Evolutionary conservation across 2,113 vertebrate species (phyloP).

Genomic region (Ochotona princeps): DNA sequence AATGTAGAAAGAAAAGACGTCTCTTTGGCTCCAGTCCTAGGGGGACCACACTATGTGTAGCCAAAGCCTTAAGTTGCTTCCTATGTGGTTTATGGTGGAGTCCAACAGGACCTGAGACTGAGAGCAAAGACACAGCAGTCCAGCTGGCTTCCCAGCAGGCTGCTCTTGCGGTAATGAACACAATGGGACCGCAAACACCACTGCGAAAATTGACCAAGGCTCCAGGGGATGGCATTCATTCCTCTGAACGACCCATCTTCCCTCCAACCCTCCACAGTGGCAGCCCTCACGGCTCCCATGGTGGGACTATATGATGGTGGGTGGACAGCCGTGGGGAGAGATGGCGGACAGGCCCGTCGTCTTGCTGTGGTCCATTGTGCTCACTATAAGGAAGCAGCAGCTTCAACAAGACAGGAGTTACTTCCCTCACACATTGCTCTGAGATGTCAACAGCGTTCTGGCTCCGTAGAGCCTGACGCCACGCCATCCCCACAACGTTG

Average conservation of each 20-base stretch:
- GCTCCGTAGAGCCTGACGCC: background rate
- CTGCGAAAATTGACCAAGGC: background rate
- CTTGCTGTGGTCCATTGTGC: background rate
- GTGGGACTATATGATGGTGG: too few relatives aligned
- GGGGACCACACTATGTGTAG: too few relatives aligned
- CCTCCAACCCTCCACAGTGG: background rate
- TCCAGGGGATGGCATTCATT: background rate
- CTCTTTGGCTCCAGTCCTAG: background rate
- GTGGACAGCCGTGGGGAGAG: background rate
- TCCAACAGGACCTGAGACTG: background rate
- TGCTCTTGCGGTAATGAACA: background rate
- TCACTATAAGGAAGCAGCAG: background rate
- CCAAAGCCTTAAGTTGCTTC: background rate
- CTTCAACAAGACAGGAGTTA: background rate
- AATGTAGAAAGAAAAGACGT: background rate
- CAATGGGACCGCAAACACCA: too few relatives aligned
- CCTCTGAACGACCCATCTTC: background rate
- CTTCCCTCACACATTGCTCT: background rate
- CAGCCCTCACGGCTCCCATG: background rate
- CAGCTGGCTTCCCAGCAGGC: background rate
- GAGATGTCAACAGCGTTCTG: background rate
- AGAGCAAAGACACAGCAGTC: too few relatives aligned
- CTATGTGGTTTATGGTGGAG: too few relatives aligned
- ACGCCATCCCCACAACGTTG: background rate
- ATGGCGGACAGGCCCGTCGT: background rate